Percentiles rank a stretch among this genome's conserved stretches.
Conservation (phyloP, 2,113 vertebrate species). For the Cyanoderma ruficeps region DNA sequence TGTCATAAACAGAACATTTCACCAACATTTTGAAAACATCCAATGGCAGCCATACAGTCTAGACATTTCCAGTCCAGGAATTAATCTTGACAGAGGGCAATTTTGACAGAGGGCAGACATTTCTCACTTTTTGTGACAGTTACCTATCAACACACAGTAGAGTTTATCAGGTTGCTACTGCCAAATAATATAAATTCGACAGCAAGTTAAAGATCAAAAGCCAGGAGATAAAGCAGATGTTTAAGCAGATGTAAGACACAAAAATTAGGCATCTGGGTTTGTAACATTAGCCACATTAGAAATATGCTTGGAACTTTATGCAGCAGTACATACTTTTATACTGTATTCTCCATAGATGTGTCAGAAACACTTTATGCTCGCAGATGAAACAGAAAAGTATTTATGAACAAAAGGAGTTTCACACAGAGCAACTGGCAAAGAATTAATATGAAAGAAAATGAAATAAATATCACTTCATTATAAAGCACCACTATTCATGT, state of each 20-base stretch:
- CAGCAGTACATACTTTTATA: neutral
- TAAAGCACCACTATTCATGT: neutral
- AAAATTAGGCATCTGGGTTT: neutral
- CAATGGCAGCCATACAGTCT: neutral
- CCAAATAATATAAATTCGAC: neutral
- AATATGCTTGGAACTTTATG: neutral
- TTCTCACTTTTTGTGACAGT: slow-evolving; percentile 38
- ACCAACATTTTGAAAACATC: slow-evolving; percentile 23
- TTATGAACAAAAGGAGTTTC: neutral
- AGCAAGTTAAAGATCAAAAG: slow-evolving; percentile 30
- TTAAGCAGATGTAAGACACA: neutral
- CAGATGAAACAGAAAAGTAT: neutral
- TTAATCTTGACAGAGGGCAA: slow-evolving; percentile 13
- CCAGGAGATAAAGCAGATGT: neutral
- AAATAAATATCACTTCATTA: neutral
- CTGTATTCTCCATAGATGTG: neutral
- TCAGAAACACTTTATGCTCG: neutral
- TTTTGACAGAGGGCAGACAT: slow-evolving; percentile 9
- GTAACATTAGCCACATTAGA: neutral
- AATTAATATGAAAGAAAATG: neutral
- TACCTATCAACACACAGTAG: neutral
- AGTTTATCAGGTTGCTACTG: slow-evolving; percentile 7
- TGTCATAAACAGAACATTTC: slow-evolving; percentile 10
- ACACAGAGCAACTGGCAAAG: neutral
- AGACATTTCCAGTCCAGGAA: slow-evolving; percentile 14